These are phyloP conservation scores for Capromys pilorides DNA, from an alignment of 2,797 vertebrate species.

Conservation along the genomic window DNA sequence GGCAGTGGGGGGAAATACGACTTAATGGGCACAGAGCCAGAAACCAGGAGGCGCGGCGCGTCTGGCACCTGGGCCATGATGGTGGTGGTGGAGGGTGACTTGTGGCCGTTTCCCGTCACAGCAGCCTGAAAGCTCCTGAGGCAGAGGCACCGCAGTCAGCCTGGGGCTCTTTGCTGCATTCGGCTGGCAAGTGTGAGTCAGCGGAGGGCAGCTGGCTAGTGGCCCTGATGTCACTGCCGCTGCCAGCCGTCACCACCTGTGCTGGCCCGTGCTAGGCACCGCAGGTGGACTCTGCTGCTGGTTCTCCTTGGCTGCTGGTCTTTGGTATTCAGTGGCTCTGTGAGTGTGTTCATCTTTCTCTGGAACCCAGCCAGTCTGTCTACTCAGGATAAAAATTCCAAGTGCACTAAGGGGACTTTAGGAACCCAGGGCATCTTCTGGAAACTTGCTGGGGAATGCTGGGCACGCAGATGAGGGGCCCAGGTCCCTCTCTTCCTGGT, in stretches of 20 bases:
- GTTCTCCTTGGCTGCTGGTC: too few species aligned
- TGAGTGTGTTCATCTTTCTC: background rate
- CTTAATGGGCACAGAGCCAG: background rate
- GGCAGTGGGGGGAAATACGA: background rate
- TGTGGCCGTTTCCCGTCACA: background rate
- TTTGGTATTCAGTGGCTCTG: background rate
- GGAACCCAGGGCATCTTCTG: background rate
- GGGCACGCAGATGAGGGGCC: background rate
- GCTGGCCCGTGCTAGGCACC: too few species aligned
- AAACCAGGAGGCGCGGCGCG: background rate
- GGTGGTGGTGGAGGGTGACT: background rate
- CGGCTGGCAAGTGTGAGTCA: background rate
- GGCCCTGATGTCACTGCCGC: too few species aligned
- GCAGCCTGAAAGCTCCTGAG: background rate
- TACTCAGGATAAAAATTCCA: background rate
- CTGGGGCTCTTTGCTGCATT: background rate
- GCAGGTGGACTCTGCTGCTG: too few species aligned
- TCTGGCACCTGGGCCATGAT: background rate
- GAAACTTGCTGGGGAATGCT: background rate
- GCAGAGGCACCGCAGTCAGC: background rate
- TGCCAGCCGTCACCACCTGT: too few species aligned
- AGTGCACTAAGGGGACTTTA: background rate
- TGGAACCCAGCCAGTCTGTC: background rate
- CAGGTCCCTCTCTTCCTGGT: background rate
- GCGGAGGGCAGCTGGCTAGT: background rate